Evolutionary conservation across 2,888 invertebrate genomes (phyloP).

Genomic region (Cordylochernes scorpioides): DNA sequence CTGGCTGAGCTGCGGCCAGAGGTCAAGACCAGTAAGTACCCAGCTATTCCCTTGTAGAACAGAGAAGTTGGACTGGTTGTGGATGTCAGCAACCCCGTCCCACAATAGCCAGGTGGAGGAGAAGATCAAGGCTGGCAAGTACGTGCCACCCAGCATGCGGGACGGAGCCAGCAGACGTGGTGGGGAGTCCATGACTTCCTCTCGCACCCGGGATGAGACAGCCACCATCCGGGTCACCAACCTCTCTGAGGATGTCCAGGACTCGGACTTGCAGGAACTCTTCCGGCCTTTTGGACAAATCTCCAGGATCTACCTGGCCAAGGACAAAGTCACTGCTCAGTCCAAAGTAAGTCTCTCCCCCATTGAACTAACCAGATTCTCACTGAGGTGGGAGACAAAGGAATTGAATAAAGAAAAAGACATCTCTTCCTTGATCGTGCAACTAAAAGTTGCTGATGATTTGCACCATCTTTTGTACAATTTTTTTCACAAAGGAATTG

Average conservation of each 20-base stretch:
- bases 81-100: no score
- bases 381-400: no score
- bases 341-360: constrained; percentile 28
- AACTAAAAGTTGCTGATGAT: no score
- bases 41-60: no score
- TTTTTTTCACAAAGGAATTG: no score
- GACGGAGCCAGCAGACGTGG: constrained; percentile 48
- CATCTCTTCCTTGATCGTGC: no score
- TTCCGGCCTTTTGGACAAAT: constrained; percentile 80
- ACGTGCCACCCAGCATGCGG: constrained; percentile 59
- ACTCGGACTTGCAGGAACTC: constrained; percentile 78
- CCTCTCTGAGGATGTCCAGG: constrained; percentile 71
- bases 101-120: constrained; percentile 16
- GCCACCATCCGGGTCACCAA: constrained; percentile 91
- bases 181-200: constrained; percentile 36
- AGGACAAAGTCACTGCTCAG: constrained; percentile 37
- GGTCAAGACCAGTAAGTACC: no score
- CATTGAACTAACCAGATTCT: no score
- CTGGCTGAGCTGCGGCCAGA: constrained; percentile 12
- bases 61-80: no score
- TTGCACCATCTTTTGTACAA: no score
- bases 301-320: constrained; percentile 76
- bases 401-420: no score
- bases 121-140: constrained; percentile 23
- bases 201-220: constrained; percentile 30